Evolutionary conservation across 2,888 invertebrate species (phyloP).

Genomic region (Slavum lentiscoides): DNA sequence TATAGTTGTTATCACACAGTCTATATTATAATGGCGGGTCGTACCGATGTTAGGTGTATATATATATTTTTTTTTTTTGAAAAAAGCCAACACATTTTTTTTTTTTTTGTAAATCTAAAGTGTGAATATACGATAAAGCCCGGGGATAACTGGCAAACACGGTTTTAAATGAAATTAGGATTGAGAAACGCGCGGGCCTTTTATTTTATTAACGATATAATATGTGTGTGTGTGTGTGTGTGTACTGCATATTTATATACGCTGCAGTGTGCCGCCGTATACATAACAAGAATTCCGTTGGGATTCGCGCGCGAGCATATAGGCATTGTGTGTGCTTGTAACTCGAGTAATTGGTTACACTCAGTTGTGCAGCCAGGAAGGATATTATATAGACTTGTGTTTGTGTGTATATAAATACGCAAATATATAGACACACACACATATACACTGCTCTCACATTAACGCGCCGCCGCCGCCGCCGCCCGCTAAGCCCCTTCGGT

Average conservation of each 20-base stretch:
- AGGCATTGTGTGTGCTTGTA: conserved; percentile 17
- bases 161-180: conserved; percentile 39
- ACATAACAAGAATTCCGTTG: conserved; percentile 40
- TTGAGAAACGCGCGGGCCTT: conserved; percentile 31
- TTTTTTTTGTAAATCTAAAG: too few species aligned
- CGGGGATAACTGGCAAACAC: neutral
- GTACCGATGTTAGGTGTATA: too few species aligned
- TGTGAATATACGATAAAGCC: too few species aligned
- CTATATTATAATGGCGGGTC: too few species aligned
- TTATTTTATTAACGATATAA: conserved; percentile 37
- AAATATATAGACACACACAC: neutral
- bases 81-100: too few species aligned
- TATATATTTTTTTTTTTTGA: too few species aligned
- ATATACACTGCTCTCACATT: conserved; percentile 26
- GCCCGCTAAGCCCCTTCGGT: conserved; percentile 46
- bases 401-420: neutral
- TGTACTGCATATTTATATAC: too few species aligned
- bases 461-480: too few species aligned
- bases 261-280: neutral
- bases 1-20: too few species aligned
- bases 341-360: conserved; percentile 50
- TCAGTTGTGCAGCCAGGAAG: conserved; percentile 46
- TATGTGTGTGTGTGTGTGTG: neutral
- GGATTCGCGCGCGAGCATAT: neutral
- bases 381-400: conserved; percentile 20